These are phyloP conservation scores for Amblyjoppa proteus DNA, from an alignment of 2,888 invertebrate species.

Conservation along the genomic window DNA sequence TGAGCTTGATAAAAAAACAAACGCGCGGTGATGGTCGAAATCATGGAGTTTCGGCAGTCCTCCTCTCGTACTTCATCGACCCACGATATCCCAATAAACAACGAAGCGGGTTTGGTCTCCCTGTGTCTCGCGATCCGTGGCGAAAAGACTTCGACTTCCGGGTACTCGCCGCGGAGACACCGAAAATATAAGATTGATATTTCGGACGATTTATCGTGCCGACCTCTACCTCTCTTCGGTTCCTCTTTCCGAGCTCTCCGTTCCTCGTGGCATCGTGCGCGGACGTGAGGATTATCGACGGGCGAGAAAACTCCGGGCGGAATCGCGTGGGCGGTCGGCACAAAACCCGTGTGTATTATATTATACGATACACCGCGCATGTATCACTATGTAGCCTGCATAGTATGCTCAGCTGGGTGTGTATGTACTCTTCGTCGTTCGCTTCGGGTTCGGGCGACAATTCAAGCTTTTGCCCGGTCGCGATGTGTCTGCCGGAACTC, in stretches of 20 bases:
- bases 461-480: slow-evolving; percentile 36
- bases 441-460: slow-evolving; percentile 49
- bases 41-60: neutral
- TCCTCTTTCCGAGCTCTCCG: slow-evolving; percentile 31
- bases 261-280: slow-evolving; percentile 48
- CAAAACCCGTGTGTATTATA: slow-evolving; percentile 52
- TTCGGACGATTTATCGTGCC: slow-evolving; percentile 62
- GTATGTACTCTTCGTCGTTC: slow-evolving; percentile 61
- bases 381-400: slow-evolving; percentile 32
- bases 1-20: neutral
- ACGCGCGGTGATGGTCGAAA: neutral
- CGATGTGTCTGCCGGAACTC: slow-evolving; percentile 3
- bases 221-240: slow-evolving; percentile 24
- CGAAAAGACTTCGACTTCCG: slow-evolving; percentile 33
- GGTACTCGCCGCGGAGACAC: slow-evolving; percentile 26
- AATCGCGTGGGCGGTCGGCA: slow-evolving; percentile 62
- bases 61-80: slow-evolving; percentile 1
- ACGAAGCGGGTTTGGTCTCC: neutral
- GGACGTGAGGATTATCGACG: slow-evolving; percentile 67
- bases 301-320: slow-evolving; percentile 60
- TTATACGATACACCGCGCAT: slow-evolving; percentile 38
- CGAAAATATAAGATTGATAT: slow-evolving; percentile 62
- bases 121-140: slow-evolving; percentile 9
- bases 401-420: slow-evolving; percentile 69
- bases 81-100: slow-evolving; percentile 22